These are phyloP conservation scores for Sinonovacula constricta DNA, from an alignment of 1,140 invertebrate species.

Conservation along the genomic window DNA sequence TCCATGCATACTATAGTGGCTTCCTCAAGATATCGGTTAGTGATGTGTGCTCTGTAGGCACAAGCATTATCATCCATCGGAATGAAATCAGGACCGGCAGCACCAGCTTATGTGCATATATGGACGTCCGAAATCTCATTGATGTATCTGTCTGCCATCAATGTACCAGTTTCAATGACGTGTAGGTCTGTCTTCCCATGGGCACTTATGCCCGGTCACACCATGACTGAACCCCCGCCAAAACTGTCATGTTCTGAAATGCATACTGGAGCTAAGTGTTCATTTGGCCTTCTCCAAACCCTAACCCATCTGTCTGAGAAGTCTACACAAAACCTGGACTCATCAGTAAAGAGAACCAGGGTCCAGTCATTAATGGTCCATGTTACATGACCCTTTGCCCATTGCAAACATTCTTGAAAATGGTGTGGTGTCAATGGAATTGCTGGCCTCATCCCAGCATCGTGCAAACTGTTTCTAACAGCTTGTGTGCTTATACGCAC, in stretches of 20 bases:
- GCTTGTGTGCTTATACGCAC: conserved; percentile 10
- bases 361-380: conserved; percentile 5
- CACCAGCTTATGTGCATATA: conserved; percentile 1
- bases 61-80: too few species aligned
- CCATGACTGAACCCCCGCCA: conserved; percentile 16
- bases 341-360: conserved; percentile 1
- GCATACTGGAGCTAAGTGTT: conserved; percentile 10
- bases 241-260: conserved; percentile 16
- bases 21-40: too few species aligned
- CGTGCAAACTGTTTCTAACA: neutral
- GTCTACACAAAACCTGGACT: conserved; percentile 4
- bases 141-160: conserved; percentile 8
- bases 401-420: conserved; percentile 18
- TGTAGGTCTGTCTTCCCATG: neutral
- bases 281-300: conserved; percentile 16
- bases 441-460: neutral
- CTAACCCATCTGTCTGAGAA: neutral
- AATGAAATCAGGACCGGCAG: too few species aligned
- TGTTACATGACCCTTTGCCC: neutral
- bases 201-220: conserved; percentile 18
- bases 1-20: too few species aligned
- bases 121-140: conserved; percentile 13
- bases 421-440: neutral
- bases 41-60: too few species aligned
- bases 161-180: conserved; percentile 11